Base-by-base conservation (phyloP, 2,888 invertebrate genomes). In the Brenthis hecate region DNA sequence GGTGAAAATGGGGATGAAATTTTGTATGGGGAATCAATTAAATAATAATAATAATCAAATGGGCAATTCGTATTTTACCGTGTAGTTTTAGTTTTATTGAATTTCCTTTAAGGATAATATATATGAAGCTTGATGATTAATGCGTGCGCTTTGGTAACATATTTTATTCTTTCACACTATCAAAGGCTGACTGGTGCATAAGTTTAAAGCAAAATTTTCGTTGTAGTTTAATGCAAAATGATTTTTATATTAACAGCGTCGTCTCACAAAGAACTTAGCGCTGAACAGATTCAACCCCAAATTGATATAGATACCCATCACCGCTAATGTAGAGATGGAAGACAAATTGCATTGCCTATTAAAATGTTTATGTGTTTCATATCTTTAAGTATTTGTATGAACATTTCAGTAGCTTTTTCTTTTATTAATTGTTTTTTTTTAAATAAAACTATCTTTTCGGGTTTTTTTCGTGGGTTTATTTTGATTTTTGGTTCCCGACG, bases 201-300 rank as follows among this genome's bases (percentile, higher is more conserved):
- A 62, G 48, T 67, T n/a, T n/a, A n/a, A n/a, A n/a, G n/a, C n/a
- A n/a, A n/a, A n/a, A n/a, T n/a, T n/a, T n/a, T 19, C 32, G 43
- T 68, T 72, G 67, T 70, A 72, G 73, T 79, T 77, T 76, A 79
- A 78, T 77, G 77, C 78, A 76, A 81, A 85, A 84, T 82, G 76
- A 84, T 84, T 84, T 82, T 11, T 76, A 80, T 76, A 77, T 78
- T 82, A 84, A 83, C 83, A 82, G 79, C 78, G 81, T 79, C 79
- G 81, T 78, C 80, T 75, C 77, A 70, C 81, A 84, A 85, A 86
- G 85, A 85, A 84, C 79, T 77, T 76, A 72, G 80, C 81, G 77
- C 78, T 78, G 81, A 81, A 82, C 79, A 80, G 78, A 80, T 80
- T 79, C 75, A 70, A 74, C 75, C 72, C 73, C 77, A 78, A 78